Evolutionary conservation across 2,888 invertebrate species (phyloP), one percentile per base, ranked within the genome.

Genomic region (Netelia virgata): DNA sequence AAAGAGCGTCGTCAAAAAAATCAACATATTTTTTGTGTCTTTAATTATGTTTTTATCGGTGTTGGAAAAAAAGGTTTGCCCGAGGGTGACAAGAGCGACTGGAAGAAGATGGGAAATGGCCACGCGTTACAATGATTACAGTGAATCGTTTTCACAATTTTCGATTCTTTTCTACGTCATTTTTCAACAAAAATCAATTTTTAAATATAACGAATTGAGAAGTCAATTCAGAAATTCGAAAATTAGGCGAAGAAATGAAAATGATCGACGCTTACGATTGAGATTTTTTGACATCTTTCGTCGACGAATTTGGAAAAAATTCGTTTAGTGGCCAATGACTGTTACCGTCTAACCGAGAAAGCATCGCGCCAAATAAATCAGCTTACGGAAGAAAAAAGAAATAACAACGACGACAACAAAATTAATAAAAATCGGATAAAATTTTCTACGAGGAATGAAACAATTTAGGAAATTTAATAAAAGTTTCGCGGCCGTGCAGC

Each of bases 1-100:
- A 43, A 68, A 28, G 53, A 5, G 53, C 77, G n/a, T 57, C 16
- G 14, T 78, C 53, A 23, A 78, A 70, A 64, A 47, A 10, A 1
- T 47, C 47, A 47, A 47, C 47, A 47, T 14, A 1, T 47, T 8
- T 47, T 47, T 14, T 47, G 14, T 47, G 3, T 47, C 11, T 47
- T 47, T 10, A 14, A 47, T 47, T 28, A 28, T 28, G 28, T 3
- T 28, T 28, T 28, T 28, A 28, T 28, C 28, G 28, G 5, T 6
- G 47, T 47, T 1, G 47, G 14, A 14, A 47, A 47, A 47, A 47
- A 6, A 47, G 11, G 0, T 9, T 47, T 10, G 47, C 3, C 11
- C 6, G 47, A 14, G 47, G 47, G 10, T 0, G 47, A 47, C 11
- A 10, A 47, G 14, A 2, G 47, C 10, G 28, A 28, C 28, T 28